A percentile compares a stretch with the other conserved stretches of the same genome.
These are phyloP conservation scores for Rotaria macrura DNA, from an alignment of 2,888 invertebrate species.

Conservation along the genomic window DNA sequence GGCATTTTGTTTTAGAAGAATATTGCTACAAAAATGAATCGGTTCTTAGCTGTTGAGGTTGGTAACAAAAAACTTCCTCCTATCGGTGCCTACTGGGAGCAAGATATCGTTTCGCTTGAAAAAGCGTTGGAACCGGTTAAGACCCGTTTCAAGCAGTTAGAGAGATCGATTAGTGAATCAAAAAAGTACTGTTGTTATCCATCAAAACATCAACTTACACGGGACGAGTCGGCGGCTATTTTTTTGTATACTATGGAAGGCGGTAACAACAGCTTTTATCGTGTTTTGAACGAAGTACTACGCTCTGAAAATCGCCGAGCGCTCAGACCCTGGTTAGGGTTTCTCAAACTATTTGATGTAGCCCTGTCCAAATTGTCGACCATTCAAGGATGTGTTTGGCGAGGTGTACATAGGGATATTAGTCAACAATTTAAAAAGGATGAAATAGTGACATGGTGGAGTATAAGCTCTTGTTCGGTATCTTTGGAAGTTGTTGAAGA, in stretches of 20 bases:
- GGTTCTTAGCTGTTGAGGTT: not conserved
- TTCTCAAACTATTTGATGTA: not conserved
- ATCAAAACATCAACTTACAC: too few relatives aligned
- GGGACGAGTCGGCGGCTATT: too few relatives aligned
- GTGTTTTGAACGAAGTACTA: not conserved
- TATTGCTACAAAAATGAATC: not conserved
- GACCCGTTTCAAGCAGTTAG: not conserved
- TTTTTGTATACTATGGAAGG: too few relatives aligned
- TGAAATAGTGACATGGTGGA: not conserved
- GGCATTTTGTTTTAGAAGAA: too few relatives aligned
- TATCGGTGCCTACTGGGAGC: not conserved
- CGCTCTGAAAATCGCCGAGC: not conserved
- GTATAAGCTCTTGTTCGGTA: not conserved
- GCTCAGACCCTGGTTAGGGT: not conserved
- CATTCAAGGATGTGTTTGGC: not conserved
- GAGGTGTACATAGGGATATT: not conserved
- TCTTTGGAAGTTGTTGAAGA: too few relatives aligned
- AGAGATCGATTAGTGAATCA: not conserved
- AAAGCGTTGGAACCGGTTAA: not conserved
- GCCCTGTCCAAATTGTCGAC: not conserved
- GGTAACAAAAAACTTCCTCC: not conserved
- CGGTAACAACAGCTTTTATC: too few relatives aligned
- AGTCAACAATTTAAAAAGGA: not conserved
- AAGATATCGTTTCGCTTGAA: not conserved
- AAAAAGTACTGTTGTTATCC: not conserved